Conservation (phyloP, 2,888 invertebrate genomes). For the Aphidoletes aphidimyza region DNA sequence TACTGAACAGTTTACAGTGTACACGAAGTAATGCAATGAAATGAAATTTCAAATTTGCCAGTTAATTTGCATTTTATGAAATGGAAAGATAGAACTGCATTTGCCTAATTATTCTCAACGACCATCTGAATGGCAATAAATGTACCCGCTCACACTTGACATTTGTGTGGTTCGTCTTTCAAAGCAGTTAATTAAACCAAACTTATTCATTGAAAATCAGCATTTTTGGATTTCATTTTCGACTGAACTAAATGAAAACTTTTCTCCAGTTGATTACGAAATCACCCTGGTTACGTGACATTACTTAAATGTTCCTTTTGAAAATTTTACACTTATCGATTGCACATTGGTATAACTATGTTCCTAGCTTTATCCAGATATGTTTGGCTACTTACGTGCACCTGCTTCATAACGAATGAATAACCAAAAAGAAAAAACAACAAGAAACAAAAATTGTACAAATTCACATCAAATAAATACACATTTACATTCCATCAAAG, state of each 20-base stretch:
- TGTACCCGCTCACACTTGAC: not conserved
- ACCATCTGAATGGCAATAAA: not conserved
- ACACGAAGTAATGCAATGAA: not conserved
- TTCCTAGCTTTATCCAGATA: not conserved
- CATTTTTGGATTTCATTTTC: too few relatives aligned
- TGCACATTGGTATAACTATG: not conserved
- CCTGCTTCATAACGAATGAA: not conserved
- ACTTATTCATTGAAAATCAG: too few relatives aligned
- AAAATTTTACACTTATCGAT: conserved; percentile 13
- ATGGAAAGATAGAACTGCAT: not conserved
- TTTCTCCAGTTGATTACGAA: too few relatives aligned
- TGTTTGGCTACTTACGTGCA: not conserved
- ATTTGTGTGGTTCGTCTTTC: not conserved
- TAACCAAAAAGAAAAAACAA: not conserved
- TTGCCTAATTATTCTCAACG: not conserved
- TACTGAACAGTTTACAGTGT: not conserved
- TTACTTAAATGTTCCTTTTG: not conserved
- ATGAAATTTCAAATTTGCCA: not conserved
- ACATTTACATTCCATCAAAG: not conserved
- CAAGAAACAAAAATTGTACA: not conserved
- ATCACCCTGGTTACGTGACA: too few relatives aligned
- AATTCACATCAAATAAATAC: too few relatives aligned
- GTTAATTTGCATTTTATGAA: not conserved
- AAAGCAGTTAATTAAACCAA: not conserved
- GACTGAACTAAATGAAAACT: too few relatives aligned